phyloP scores from a whole-genome alignment of 1,140 invertebrate species.

The Linepithema humile region DNA sequence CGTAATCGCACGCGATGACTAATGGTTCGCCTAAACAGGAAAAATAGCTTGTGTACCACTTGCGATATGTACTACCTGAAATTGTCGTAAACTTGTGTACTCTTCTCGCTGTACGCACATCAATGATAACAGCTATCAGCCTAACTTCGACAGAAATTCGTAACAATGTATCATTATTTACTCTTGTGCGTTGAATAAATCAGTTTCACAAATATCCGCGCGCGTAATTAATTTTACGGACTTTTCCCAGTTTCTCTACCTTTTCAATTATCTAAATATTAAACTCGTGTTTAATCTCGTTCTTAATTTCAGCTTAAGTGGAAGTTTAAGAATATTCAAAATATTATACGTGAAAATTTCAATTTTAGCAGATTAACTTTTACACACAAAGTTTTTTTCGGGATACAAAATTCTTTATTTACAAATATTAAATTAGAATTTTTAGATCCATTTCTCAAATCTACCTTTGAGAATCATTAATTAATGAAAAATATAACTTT shows the following conservation, averaged over 20 bases:
- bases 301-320: neutral
- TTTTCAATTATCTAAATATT: neutral
- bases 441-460: too few species aligned
- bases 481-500: too few species aligned
- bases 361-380: too few species aligned
- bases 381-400: too few species aligned
- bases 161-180: slow-evolving; percentile 76
- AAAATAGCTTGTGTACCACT: slow-evolving; percentile 45
- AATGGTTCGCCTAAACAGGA: slow-evolving; percentile 34
- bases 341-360: too few species aligned
- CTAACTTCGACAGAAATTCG: slow-evolving; percentile 67
- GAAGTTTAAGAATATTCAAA: too few species aligned
- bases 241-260: slow-evolving; percentile 29
- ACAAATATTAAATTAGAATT: too few species aligned
- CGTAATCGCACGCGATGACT: slow-evolving; percentile 37
- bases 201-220: slow-evolving; percentile 73
- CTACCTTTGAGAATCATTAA: too few species aligned
- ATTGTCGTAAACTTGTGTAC: slow-evolving; percentile 71
- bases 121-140: slow-evolving; percentile 67
- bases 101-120: slow-evolving; percentile 73
- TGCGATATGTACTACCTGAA: slow-evolving; percentile 68
- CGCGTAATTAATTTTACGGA: neutral
- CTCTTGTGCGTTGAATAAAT: slow-evolving; percentile 81
- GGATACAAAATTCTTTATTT: too few species aligned
- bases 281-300: neutral